Conservation (phyloP, 2,797 vertebrate genomes). For the Cyclopterus lumpus region DNA sequence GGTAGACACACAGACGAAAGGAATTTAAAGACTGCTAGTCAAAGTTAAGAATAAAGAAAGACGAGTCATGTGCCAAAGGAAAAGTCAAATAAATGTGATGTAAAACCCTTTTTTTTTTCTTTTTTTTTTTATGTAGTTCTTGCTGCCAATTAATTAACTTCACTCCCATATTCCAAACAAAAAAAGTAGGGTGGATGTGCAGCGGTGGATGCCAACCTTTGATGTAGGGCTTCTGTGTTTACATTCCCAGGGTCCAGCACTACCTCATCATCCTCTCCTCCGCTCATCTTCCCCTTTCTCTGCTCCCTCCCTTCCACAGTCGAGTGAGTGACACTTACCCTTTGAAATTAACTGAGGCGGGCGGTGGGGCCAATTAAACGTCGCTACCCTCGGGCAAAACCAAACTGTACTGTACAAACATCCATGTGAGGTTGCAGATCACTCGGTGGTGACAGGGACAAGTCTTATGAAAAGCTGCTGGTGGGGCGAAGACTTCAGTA, state of each 20-base stretch:
- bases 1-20: slow-evolving; percentile 22
- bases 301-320: slow-evolving; percentile 41
- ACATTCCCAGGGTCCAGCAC: slow-evolving; percentile 54
- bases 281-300: slow-evolving; percentile 18
- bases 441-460: neutral
- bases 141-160: slow-evolving; percentile 39
- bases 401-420: slow-evolving; percentile 23
- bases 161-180: slow-evolving; percentile 8
- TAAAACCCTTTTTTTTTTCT: slow-evolving; percentile 10
- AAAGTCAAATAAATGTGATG: neutral
- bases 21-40: slow-evolving; percentile 19
- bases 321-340: slow-evolving; percentile 43
- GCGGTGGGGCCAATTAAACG: slow-evolving; percentile 52
- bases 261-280: slow-evolving; percentile 51
- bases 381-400: slow-evolving; percentile 13
- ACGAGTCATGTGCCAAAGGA: neutral
- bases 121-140: slow-evolving; percentile 10
- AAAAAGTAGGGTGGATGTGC: slow-evolving; percentile 3
- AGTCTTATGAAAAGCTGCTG: neutral
- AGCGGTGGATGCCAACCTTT: slow-evolving; percentile 28
- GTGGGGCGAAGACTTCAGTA: slow-evolving; percentile 16
- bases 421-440: slow-evolving; percentile 6
- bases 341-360: slow-evolving; percentile 57
- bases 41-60: neutral
- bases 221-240: slow-evolving; percentile 58